These are phyloP conservation scores for Torymus aiolomorphi DNA, from an alignment of 2,888 invertebrate genomes.

Conservation along the genomic window DNA sequence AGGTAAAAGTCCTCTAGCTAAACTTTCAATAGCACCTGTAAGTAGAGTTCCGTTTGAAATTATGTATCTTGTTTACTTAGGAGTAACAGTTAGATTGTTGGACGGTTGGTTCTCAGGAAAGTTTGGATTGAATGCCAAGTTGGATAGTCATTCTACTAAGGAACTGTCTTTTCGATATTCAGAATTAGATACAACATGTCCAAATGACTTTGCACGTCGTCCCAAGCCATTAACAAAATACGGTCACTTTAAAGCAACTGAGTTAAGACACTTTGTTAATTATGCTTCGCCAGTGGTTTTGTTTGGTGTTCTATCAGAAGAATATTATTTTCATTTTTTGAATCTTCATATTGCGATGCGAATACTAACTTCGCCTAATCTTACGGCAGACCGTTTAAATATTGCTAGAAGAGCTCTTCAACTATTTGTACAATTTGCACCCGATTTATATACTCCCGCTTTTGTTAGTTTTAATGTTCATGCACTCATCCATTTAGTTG, in stretches of 20 bases:
- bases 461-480: constrained; percentile 25
- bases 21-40: too few species aligned
- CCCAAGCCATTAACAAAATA: background rate
- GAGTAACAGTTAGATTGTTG: background rate
- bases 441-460: background rate
- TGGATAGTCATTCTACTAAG: background rate
- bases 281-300: constrained; percentile 6
- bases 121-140: background rate
- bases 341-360: constrained; percentile 6
- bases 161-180: constrained; percentile 2
- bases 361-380: background rate
- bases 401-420: background rate
- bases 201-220: constrained; percentile 11
- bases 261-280: background rate
- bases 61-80: too few species aligned
- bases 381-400: background rate
- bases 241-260: constrained; percentile 1
- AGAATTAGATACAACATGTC: background rate
- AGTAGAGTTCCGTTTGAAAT: too few species aligned
- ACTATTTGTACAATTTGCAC: background rate
- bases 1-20: too few species aligned
- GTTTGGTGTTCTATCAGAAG: background rate
- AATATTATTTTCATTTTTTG: constrained; percentile 14
- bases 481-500: background rate
- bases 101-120: constrained; percentile 1